Evolutionary conservation across 2,888 invertebrate genomes (phyloP), one percentile per base, ranked within the genome.

Genomic region (Leucophenga montana): DNA sequence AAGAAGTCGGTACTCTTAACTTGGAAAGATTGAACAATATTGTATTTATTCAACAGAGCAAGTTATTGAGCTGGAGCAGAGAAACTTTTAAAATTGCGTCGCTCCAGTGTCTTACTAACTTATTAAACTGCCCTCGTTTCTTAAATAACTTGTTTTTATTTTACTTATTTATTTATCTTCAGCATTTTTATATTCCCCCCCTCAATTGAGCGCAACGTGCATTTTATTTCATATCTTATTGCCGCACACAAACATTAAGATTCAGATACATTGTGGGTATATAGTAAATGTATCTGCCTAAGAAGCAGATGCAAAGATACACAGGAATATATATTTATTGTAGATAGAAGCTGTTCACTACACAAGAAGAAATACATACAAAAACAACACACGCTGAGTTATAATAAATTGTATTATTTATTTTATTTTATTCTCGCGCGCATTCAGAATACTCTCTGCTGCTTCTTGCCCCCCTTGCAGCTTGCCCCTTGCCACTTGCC

Each of bases 331-430:
- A 72, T 72, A 75, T 72, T 71, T 50, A 57, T 57, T n/a, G 11
- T 27, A 56, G 53, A 56, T 56, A 56, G 56, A 56, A 18, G 27
- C 27, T n/a, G 8, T 48, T 11, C 13, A 56, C 11, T 27, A 22
- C n/a, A 57, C n/a, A 71, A 61, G 31, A 67, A 65, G 73, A 75
- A 72, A 78, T 74, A 73, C 70, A 18, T 3, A 57, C 22, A 22
- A 14, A 70, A 61, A 44, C 67, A 65, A 75, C 73, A 78, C 77
- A 73, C 71, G 79, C 75, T 75, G 77, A 59, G 67, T 64, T 56
- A 48, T 72, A 79, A 83, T 81, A 84, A 82, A 82, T 82, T 83
- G 75, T 81, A 82, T 79, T 84, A 82, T 83, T 84, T 82, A 83
- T 84, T 76, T 79, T 84, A 82, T 82, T 83, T 84, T 84, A 82